Conservation (phyloP, 2,113 vertebrate genomes). For the Bambusicola thoracicus region DNA sequence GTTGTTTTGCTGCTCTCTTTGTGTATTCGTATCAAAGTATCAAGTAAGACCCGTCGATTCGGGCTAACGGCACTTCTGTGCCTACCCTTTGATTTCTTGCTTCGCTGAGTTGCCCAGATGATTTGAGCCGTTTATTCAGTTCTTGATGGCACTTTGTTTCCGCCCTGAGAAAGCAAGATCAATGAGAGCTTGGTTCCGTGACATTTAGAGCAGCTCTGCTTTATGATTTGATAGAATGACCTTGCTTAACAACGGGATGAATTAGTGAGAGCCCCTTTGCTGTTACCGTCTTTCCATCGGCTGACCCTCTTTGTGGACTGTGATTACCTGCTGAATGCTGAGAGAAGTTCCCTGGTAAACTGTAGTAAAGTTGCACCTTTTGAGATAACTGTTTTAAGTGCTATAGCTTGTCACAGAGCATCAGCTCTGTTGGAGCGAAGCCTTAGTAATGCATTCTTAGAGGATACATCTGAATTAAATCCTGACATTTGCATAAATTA, state of each 20-base stretch:
- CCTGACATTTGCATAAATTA: neutral
- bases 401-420: neutral
- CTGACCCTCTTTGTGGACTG: neutral
- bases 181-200: neutral
- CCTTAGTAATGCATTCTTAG: neutral
- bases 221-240: neutral
- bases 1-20: neutral
- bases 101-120: neutral
- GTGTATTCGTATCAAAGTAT: neutral
- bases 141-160: neutral
- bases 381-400: neutral
- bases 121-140: neutral
- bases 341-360: neutral
- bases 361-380: neutral
- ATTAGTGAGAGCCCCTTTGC: neutral
- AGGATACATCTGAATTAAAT: neutral
- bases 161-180: neutral
- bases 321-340: neutral
- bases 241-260: neutral
- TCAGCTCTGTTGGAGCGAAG: accelerated
- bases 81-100: neutral
- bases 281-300: neutral
- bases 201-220: neutral
- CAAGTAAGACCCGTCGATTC: neutral
- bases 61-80: neutral